Evolutionary conservation across 2,113 vertebrate species (phyloP).

Genomic region (Varanus salvator): DNA sequence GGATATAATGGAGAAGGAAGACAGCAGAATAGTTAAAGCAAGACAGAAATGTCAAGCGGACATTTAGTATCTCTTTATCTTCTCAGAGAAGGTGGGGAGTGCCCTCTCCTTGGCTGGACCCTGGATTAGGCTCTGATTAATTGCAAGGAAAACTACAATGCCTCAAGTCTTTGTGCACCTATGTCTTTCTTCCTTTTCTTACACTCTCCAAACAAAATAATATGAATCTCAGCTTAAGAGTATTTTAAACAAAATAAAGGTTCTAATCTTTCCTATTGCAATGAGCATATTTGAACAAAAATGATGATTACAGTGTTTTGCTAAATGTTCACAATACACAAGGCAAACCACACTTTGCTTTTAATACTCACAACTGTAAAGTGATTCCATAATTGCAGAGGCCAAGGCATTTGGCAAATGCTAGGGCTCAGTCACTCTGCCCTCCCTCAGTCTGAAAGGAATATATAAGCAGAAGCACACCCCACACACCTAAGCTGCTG

Average conservation of each 20-base stretch:
- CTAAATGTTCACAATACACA: not conserved
- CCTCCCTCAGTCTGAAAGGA: not conserved
- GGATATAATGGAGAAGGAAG: not conserved
- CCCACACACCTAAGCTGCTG: not conserved
- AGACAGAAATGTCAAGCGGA: not conserved
- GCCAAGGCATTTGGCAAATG: not conserved
- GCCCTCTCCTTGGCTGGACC: not conserved
- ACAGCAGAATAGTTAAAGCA: not conserved
- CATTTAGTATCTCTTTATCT: not conserved
- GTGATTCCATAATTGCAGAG: not conserved
- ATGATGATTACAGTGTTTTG: not conserved
- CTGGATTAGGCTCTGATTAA: not conserved
- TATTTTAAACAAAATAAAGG: not conserved
- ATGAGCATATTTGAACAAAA: not conserved
- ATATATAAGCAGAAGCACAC: not conserved
- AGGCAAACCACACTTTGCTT: not conserved
- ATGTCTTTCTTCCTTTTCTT: not conserved
- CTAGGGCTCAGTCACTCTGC: not conserved
- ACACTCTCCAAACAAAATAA: not conserved
- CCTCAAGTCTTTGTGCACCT: not conserved
- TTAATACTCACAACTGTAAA: not conserved
- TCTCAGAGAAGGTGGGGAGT: not conserved
- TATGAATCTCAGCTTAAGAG: not conserved
- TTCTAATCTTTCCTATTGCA: conserved; percentile 1
- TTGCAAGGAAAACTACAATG: not conserved